These are phyloP conservation scores for Enteromius trimaculatus DNA, from an alignment of 2,797 vertebrate species.

Conservation along the genomic window DNA sequence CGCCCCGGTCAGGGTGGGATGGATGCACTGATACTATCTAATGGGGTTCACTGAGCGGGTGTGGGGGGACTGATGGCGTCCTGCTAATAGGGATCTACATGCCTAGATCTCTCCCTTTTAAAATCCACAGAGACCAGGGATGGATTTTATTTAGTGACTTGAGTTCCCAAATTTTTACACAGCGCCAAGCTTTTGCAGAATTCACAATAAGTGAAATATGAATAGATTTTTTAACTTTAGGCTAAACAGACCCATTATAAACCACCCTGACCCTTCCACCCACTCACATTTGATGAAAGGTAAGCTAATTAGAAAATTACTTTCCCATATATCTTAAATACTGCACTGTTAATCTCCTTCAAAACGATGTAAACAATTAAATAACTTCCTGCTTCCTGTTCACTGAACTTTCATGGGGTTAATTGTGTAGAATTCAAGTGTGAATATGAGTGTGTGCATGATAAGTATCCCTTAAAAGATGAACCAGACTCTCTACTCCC, in stretches of 20 bases:
- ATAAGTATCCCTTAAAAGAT: slow-evolving; percentile 47
- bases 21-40: slow-evolving; percentile 67
- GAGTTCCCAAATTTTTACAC: background rate
- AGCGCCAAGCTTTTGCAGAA: background rate
- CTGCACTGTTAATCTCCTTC: slow-evolving; percentile 42
- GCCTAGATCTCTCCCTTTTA: slow-evolving; percentile 59
- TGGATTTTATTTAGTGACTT: background rate
- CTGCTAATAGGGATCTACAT: slow-evolving; percentile 66
- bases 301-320: slow-evolving; percentile 44
- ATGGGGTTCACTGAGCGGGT: slow-evolving; percentile 66
- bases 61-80: slow-evolving; percentile 76
- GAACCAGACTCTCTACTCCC: slow-evolving; percentile 48
- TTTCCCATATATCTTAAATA: slow-evolving; percentile 45
- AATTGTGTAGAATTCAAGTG: slow-evolving; percentile 33
- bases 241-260: slow-evolving; percentile 1
- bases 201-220: background rate
- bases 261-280: background rate
- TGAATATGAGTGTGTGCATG: slow-evolving; percentile 45
- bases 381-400: slow-evolving; percentile 57
- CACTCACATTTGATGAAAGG: slow-evolving; percentile 33
- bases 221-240: background rate
- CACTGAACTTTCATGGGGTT: slow-evolving; percentile 50
- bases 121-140: slow-evolving; percentile 47
- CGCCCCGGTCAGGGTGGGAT: slow-evolving; percentile 68
- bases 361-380: slow-evolving; percentile 56